A percentile compares a stretch with the other conserved stretches of the same genome.
phyloP scores from a whole-genome alignment of 64 coral and sea anemone genomes.

The Actinia equina region DNA sequence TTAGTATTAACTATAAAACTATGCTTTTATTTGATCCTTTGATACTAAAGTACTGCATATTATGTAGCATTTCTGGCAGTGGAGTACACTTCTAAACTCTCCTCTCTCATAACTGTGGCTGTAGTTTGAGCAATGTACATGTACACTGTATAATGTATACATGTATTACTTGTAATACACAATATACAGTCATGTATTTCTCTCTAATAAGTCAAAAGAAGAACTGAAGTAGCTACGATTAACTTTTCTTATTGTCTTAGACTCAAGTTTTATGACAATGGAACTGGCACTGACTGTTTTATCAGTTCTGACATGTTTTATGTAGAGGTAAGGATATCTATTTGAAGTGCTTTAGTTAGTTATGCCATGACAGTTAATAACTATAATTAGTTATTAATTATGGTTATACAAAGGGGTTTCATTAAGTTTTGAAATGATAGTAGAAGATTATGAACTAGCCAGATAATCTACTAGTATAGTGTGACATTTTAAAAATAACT shows the following conservation, averaged over 20 bases:
- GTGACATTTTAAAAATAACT: no score
- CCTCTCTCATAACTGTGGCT: background rate
- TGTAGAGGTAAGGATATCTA: conserved; percentile 70
- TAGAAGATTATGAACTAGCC: no score
- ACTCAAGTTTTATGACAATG: conserved; percentile 90
- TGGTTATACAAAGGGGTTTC: no score
- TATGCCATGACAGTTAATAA: no score
- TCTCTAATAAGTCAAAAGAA: background rate
- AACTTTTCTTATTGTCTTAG: conserved; percentile 27
- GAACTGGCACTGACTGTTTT: conserved; percentile 80
- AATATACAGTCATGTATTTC: background rate
- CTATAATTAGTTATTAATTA: no score
- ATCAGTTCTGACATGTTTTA: conserved; percentile 99
- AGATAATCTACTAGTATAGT: no score
- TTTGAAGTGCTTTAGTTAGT: no score
- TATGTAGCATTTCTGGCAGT: background rate
- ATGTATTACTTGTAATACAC: no score
- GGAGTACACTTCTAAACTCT: background rate
- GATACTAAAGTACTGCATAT: no score
- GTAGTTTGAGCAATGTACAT: background rate
- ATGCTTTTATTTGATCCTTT: no score
- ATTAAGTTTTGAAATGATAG: no score
- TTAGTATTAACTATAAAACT: conserved; percentile 7
- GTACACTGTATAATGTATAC: no score
- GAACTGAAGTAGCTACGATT: background rate